Base-by-base conservation (phyloP, 2,113 vertebrate species). In the Thermophis baileyi region DNA sequence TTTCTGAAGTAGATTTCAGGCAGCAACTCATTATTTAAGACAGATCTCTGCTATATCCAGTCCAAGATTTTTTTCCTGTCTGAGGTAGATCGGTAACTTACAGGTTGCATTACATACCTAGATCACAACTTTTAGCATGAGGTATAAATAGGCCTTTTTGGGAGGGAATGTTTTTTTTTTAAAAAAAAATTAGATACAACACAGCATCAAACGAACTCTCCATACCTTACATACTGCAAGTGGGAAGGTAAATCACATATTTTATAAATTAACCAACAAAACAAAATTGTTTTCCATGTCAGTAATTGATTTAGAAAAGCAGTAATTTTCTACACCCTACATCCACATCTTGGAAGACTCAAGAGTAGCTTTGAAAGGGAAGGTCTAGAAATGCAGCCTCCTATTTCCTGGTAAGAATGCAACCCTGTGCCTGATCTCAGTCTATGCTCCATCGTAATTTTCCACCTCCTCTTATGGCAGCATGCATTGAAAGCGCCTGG, bases 401-500 rank as follows among this genome's bases (percentile, higher is more conserved):
- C 0, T 69, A 11, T 92, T 92, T 89, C 53, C 81, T 44, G 0
- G 0, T 53, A 92, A 7, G 54, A 94, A 92, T 46, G 20, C 0
- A 20, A 94, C 95, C 85, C 91, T 94, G 88, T 35, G 91, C 93
- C 90, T 93, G 92, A 35, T 51, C 11, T 40, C 96, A 94, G 92
- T 93, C 93, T 92, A 51, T 91, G 94, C 96, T 91, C 5, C 44
- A 93, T 94, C 96, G 95, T 93, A 94, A 90, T 95, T 97, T 95
- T 93, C 94, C 93, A 87, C 91, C 92, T 89, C 94, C 94, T 97
- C 95, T 95, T 95, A 95, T 90, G 93, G 95, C 96, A 93, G 57
- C 88, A 51, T 94, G 96, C 96, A 97, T 96, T 97, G 95, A 95
- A 95, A 96, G 95, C 94, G 94, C 95, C 95, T 94, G 95, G 95